Base-by-base conservation (phyloP, 1,140 invertebrate genomes). In the Araneus ventricosus region DNA sequence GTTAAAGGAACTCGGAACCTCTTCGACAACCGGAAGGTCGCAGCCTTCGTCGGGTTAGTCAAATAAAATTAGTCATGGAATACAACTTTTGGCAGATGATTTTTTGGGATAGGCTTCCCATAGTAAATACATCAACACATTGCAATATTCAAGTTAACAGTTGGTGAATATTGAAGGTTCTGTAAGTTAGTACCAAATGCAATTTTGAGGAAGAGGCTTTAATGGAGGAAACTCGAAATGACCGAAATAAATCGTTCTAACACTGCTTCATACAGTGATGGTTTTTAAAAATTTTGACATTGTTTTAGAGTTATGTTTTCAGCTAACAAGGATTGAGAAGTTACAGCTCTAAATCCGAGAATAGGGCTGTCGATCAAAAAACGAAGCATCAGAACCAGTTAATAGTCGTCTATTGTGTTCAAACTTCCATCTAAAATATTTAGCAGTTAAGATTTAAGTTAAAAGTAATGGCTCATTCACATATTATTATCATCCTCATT, bases 131-230 rank as follows among this genome's bases (percentile, higher is more conserved):
- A 37, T 75, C 30, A 75, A 75, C 70, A 75, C 70, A 75, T 75
- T 75, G 70, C 70, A 75, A 75, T 75, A 75, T 75, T 75, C 70
- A 22, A 75, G 30, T 75, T 75, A 34, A 75, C 70, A 75, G 30
- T 37, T 14, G 70, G 70, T 75, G 70, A 75, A 75, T 75, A 75
- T 75, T 75, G 70, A 75, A 75, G 70, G 70, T 75, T 75, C 30
- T 5, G 70, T 75, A 75, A 37, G 27, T 75, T 37, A 75, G 14
- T 37, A 75, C 70, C 70, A 75, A 75, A 75, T 75, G 70, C 70
- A 75, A 75, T 37, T 75, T 75, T 20, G 20, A 7, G 30, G 30
- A 34, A 34, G 30, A 75, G 30, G 30, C 17, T 67, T 67, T 2
- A 75, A 6, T 37, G 37, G 34, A 30, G 17, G 8, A 27, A 17